Evolutionary conservation across 2,113 vertebrate species (phyloP), one percentile per base, ranked within the genome.

Genomic region (Stigmatopora nigra): DNA sequence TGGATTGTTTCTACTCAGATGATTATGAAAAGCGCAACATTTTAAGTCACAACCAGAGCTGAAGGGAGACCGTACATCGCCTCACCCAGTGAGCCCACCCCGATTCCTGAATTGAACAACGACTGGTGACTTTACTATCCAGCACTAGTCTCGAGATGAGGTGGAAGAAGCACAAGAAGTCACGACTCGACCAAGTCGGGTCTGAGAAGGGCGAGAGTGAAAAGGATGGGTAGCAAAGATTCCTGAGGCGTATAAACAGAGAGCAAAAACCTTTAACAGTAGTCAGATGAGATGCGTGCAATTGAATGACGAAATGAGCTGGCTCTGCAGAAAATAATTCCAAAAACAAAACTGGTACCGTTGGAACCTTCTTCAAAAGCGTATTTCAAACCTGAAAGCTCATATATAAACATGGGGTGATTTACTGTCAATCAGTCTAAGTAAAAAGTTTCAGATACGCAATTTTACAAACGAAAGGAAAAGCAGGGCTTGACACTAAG

Each of bases 181-280:
- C 71, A 65, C 55, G 5, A 55, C 65, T 67, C 55, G 9, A 55
- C 68, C 64, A 49, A 68, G 35, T 52, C 38, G 2, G 9, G 78
- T 69, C 70, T 0, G 38, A 71, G 72, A 76, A 63, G 35, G 70
- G 74, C 16, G 67, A 66, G 55, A 73, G 70, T 67, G 76, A 73
- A 45, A 65, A 64, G 57, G 69, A 55, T 63, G 71, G 78, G 78
- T 85, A 82, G 81, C 81, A 84, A 84, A 87, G 82, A 78, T 87
- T 87, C 85, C 85, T 87, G 85, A 87, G 85, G 85, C 79, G 82
- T 80, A 79, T 80, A 82, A 77, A 80, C 73, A 78, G 73, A 82
- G 70, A 85, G 76, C 64, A 76, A 61, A 80, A 71, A 74, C 69
- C 83, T 74, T 69, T 82, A 72, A 83, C 65, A 63, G 53, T 68